Evolutionary conservation across 2,113 vertebrate genomes (phyloP).

Genomic region (Pelusios castaneus): DNA sequence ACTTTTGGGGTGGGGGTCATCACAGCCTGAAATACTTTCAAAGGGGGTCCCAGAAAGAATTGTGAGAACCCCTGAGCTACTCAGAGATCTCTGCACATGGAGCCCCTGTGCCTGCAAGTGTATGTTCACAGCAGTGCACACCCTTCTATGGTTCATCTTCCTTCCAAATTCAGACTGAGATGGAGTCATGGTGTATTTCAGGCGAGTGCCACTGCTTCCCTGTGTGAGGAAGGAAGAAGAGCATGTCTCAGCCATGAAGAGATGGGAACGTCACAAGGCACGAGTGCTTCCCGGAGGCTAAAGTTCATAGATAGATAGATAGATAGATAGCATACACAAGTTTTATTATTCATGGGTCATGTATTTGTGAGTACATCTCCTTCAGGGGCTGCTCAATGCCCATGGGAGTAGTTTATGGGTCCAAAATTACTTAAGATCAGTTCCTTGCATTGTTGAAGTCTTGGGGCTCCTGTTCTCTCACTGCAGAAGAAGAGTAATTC

Average conservation of each 20-base stretch:
- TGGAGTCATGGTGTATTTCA: background rate
- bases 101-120: background rate
- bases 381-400: background rate
- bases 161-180: background rate
- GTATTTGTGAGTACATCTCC: background rate
- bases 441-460: background rate
- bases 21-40: too few relatives aligned
- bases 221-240: background rate
- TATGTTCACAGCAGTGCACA: background rate
- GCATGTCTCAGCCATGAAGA: background rate
- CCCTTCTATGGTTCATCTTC: background rate
- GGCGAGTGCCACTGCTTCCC: background rate
- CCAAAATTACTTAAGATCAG: background rate
- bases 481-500: background rate
- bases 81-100: background rate
- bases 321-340: background rate
- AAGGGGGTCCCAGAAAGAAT: too few relatives aligned
- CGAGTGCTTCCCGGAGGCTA: background rate
- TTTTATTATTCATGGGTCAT: background rate
- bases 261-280: background rate
- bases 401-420: background rate
- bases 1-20: too few relatives aligned
- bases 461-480: background rate
- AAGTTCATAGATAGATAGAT: background rate
- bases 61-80: background rate